Evolutionary conservation across 1,140 invertebrate species (phyloP), one percentile per base, ranked within the genome.

Genomic region (Elysia chlorotica): DNA sequence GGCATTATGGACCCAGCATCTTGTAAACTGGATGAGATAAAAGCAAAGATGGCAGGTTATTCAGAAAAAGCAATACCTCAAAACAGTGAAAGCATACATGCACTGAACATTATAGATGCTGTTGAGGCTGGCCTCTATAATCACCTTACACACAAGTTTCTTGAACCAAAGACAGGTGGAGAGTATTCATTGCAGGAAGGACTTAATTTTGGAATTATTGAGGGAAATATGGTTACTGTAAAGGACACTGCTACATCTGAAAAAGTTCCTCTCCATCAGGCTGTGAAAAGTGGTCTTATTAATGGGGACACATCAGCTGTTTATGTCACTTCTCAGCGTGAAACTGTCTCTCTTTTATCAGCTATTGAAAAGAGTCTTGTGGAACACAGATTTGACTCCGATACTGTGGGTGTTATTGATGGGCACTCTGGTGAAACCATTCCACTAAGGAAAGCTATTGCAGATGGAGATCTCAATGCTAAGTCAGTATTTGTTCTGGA

Each of bases 101-200:
- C 82, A 35, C 31, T 85, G 63, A 87, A 87, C 74, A 66, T 98
- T 38, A 92, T 95, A 85, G 94, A 97, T 90, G 93, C 94, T 61
- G 87, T 97, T 59, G 92, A 93, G 48, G 92, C 93, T 87, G 92
- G 93, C 70, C 89, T 94, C 68, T 95, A 96, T 84, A 92, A 96
- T 84, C 87, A 91, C 0, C 90, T 91, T 61, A 93, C 92, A 65
- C 93, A 94, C 3, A 90, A 92, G 59, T 92, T 98, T 81, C 88
- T 93, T 14, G 93, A 97, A 69, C 91, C 91, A 35, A 92, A 93
- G 56, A 92, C 94, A 77, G 91, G 91, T 31, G 90, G 91, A 59
- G 89, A 88, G 57, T 89, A 94, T 75, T 95, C 93, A 28, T 84
- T 98, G 3, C 92, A 93, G 67, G 92, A 94, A 76, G 94, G 94